These are phyloP conservation scores for Sarcophaga variegata DNA, from an alignment of 2,888 invertebrate species.

Conservation along the genomic window DNA sequence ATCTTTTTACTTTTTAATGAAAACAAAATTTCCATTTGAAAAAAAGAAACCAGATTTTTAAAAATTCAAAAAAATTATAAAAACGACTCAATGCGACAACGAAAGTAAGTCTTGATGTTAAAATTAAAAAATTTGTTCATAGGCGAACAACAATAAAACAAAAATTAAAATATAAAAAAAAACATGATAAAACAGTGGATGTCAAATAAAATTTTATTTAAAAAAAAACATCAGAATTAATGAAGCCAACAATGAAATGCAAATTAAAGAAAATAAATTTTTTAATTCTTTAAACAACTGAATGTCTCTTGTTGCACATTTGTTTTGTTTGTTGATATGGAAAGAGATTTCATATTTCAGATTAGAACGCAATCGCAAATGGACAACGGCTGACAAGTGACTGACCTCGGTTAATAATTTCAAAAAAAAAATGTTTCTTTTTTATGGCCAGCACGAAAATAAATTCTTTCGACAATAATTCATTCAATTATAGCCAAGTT, in stretches of 20 bases:
- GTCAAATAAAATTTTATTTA: not conserved
- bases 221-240: conserved; percentile 24
- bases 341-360: conserved; percentile 7
- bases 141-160: too few species aligned
- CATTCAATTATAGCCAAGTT: conserved; percentile 32
- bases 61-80: conserved; percentile 17
- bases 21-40: conserved; percentile 1
- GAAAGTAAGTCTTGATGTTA: not conserved
- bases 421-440: not conserved
- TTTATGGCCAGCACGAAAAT: not conserved
- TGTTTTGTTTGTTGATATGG: not conserved
- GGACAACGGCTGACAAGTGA: not conserved
- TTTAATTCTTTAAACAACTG: conserved; percentile 2
- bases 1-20: conserved; percentile 31
- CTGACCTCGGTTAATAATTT: conserved; percentile 43
- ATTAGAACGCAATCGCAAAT: too few species aligned
- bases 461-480: conserved; percentile 19
- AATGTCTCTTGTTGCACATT: not conserved
- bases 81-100: conserved; percentile 47
- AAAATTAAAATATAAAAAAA: not conserved
- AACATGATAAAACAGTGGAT: conserved; percentile 16
- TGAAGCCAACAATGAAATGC: conserved; percentile 44
- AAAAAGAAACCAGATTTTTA: conserved; percentile 22
- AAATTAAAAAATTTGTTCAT: conserved; percentile 4
- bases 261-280: conserved; percentile 54